These are phyloP conservation scores for Catocala fraxini DNA, from an alignment of 2,888 invertebrate genomes.

Conservation along the genomic window DNA sequence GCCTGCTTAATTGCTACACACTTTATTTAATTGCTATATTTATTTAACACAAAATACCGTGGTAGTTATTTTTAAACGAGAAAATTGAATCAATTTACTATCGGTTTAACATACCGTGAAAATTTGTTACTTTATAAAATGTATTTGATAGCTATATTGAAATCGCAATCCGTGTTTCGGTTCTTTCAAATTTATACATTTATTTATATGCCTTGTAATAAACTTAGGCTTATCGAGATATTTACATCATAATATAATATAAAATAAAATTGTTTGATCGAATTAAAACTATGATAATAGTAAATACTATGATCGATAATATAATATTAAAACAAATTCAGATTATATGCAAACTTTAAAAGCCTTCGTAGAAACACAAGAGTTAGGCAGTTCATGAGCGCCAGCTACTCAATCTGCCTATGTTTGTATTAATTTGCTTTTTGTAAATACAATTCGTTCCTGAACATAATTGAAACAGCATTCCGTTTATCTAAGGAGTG, in stretches of 20 bases:
- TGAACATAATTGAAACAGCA: constrained; percentile 15
- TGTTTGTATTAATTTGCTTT: constrained; percentile 14
- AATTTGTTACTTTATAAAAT: neutral
- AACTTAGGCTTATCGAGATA: too few species aligned
- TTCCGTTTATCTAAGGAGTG: constrained; percentile 13
- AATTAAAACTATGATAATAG: too few species aligned
- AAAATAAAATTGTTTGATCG: too few species aligned
- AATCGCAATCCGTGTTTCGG: too few species aligned
- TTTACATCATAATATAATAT: too few species aligned
- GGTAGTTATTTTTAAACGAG: constrained; percentile 1
- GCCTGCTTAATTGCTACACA: constrained; percentile 36
- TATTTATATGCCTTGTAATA: too few species aligned
- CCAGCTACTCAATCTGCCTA: constrained; percentile 6
- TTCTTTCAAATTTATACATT: too few species aligned
- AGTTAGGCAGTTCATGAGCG: neutral
- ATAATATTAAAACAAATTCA: too few species aligned
- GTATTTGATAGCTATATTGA: too few species aligned
- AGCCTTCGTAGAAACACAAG: neutral
- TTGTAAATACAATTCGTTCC: constrained; percentile 12
- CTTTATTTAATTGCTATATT: constrained; percentile 39
- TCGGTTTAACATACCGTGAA: neutral
- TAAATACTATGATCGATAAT: too few species aligned
- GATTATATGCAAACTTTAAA: neutral
- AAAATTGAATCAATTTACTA: constrained; percentile 7
- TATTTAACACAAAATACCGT: constrained; percentile 17